A percentile compares a stretch with the other conserved stretches of the same genome.
These are phyloP conservation scores for Delphinapterus leucas DNA, from an alignment of 2,113 vertebrate genomes.

Conservation along the genomic window DNA sequence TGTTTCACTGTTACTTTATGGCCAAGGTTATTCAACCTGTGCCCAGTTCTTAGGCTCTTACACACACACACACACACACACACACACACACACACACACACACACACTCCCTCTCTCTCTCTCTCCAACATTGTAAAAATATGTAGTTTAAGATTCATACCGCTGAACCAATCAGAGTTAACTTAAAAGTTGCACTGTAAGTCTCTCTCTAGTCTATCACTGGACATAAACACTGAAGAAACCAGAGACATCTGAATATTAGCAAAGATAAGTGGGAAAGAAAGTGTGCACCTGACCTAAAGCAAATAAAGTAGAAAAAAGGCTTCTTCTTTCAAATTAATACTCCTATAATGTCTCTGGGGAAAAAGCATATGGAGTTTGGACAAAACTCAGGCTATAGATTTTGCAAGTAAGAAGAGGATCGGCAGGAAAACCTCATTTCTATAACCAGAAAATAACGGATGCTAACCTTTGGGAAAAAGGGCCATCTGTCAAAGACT, in stretches of 20 bases:
- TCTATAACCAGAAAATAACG: not conserved
- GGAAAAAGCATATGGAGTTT: not conserved
- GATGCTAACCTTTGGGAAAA: not conserved
- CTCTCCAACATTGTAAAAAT: not conserved
- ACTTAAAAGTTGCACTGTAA: not conserved
- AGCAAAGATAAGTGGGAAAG: not conserved
- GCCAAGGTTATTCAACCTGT: constrained; percentile 63
- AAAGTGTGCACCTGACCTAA: not conserved
- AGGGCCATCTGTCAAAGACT: not conserved
- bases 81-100: not conserved
- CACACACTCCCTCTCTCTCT: not conserved
- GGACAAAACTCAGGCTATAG: not conserved
- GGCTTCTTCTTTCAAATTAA: not conserved
- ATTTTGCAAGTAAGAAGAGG: constrained; percentile 16
- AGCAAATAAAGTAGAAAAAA: not conserved
- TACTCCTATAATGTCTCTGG: not conserved
- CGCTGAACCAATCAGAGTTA: constrained; percentile 39
- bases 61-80: not conserved
- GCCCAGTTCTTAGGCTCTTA: constrained; percentile 15
- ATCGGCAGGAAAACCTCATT: not conserved
- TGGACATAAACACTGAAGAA: not conserved
- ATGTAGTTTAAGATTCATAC: constrained; percentile 44
- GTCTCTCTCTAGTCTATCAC: not conserved
- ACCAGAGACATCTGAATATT: not conserved
- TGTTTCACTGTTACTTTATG: constrained; percentile 48